phyloP scores from a whole-genome alignment of 2,888 invertebrate genomes.

The Diogma glabrata region DNA sequence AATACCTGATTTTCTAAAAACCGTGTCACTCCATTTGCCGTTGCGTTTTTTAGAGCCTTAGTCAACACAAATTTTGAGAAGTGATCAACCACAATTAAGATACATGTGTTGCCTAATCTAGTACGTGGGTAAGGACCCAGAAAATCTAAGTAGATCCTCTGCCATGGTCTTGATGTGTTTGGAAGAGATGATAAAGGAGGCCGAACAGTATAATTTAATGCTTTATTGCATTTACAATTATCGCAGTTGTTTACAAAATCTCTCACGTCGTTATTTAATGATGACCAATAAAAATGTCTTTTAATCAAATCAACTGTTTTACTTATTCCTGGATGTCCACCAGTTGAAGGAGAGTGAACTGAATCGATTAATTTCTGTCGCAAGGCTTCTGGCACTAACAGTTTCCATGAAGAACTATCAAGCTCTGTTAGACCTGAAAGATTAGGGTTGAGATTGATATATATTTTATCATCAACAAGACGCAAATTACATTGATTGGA shows the following conservation, averaged over 20 bases:
- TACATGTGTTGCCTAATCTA: neutral
- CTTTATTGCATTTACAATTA: neutral
- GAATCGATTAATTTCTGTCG: neutral
- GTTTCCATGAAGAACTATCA: neutral
- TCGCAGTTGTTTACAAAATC: neutral
- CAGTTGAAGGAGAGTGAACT: neutral
- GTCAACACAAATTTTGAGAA: neutral
- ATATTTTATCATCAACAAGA: neutral
- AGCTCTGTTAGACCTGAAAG: neutral
- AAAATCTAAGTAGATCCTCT: neutral
- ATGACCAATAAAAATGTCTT: neutral
- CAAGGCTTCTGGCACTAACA: neutral
- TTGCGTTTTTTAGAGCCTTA: neutral
- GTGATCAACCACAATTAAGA: neutral
- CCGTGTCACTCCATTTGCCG: neutral
- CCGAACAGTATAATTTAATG: neutral
- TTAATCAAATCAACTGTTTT: neutral
- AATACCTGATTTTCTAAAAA: neutral
- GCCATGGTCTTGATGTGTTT: neutral
- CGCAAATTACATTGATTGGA: neutral
- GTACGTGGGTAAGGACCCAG: neutral
- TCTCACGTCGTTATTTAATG: neutral
- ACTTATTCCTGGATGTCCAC: neutral
- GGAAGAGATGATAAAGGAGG: neutral
- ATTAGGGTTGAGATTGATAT: neutral